Conservation (phyloP, 2,113 vertebrate species). For the Tonatia bakeri region DNA sequence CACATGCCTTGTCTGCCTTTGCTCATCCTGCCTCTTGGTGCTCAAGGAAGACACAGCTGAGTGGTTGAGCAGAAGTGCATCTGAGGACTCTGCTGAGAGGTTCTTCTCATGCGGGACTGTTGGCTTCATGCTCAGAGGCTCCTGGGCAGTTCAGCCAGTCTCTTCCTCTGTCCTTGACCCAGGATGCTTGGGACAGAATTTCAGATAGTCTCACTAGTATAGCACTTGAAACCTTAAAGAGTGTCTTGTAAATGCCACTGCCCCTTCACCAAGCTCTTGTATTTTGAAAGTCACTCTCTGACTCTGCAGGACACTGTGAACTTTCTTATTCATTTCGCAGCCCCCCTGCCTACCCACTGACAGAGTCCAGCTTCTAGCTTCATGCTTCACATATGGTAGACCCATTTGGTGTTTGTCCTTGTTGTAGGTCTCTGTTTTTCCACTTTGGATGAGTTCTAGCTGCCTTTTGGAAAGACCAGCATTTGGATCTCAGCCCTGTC, state of each 20-base stretch:
- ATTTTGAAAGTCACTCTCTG: not conserved
- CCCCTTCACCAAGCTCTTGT: not conserved
- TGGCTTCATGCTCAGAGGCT: not conserved
- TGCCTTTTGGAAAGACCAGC: not conserved
- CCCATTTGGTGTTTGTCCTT: not conserved
- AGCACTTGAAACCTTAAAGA: not conserved
- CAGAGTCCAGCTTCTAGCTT: not conserved
- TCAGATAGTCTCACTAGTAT: not conserved
- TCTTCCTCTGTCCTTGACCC: not conserved
- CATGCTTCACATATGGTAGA: fast-evolving
- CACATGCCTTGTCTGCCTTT: not conserved
- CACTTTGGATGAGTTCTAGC: not conserved
- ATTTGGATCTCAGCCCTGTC: not conserved
- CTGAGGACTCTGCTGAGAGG: not conserved
- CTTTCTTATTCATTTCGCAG: not conserved
- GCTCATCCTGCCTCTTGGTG: not conserved
- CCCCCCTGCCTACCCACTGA: not conserved
- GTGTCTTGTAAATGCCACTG: not conserved
- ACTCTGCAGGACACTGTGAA: not conserved
- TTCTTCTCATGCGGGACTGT: not conserved
- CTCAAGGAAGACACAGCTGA: not conserved
- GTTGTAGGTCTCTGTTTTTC: not conserved
- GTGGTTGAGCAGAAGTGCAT: not conserved
- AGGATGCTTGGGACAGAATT: not conserved
- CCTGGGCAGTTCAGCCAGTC: not conserved